A percentile compares a stretch with the other conserved stretches of the same genome.
phyloP scores from a whole-genome alignment of 2,797 vertebrate species.

The Macropodus opercularis region DNA sequence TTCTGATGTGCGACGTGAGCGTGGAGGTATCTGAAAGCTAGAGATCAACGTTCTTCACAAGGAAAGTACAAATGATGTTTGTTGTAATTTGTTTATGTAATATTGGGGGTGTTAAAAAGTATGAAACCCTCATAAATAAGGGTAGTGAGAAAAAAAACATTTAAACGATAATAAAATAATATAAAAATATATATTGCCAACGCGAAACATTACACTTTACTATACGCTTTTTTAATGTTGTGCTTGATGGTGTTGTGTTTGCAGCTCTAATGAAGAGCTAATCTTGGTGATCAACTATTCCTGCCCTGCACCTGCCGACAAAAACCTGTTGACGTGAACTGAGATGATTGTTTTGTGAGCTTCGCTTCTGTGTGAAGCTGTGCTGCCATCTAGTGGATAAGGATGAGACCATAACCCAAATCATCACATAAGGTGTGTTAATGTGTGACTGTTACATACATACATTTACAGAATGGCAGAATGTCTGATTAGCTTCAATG shows the following conservation, averaged over 20 bases:
- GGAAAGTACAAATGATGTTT: conserved; percentile 1
- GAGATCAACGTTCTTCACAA: background rate
- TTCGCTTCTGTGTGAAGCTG: background rate
- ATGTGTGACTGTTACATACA: background rate
- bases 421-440: background rate
- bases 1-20: background rate
- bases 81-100: conserved; percentile 14
- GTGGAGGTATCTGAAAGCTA: background rate
- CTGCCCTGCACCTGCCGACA: no score
- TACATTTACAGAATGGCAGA: no score
- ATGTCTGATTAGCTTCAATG: background rate
- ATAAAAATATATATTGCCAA: no score
- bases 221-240: background rate
- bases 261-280: background rate
- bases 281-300: background rate
- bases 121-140: conserved; percentile 41
- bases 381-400: conserved; percentile 39
- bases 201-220: background rate
- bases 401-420: background rate
- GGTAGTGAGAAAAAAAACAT: background rate
- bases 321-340: no score
- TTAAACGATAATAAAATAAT: no score
- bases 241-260: background rate
- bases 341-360: no score
- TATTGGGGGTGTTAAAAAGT: conserved; percentile 4